Evolutionary conservation across 2,797 vertebrate species (phyloP).

Genomic region (Pantherophis vulpinus): DNA sequence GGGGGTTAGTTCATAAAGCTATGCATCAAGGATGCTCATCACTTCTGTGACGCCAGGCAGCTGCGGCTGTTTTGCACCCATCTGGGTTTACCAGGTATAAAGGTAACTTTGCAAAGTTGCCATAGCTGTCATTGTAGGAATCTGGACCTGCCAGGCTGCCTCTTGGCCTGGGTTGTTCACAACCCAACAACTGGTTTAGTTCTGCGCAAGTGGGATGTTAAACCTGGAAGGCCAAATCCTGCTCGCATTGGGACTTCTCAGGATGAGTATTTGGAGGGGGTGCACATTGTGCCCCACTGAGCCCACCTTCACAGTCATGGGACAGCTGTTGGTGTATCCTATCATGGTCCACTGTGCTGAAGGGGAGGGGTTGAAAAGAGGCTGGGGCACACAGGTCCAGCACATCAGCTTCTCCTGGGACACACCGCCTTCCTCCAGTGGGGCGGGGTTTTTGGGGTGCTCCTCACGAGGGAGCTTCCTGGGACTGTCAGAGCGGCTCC

Average conservation of each 20-base stretch:
- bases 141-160: not conserved
- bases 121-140: not conserved
- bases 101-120: not conserved
- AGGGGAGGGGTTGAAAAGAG: too few relatives aligned
- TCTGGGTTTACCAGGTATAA: not conserved
- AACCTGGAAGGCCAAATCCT: not conserved
- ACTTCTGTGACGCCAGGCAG: not conserved
- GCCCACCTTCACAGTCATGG: rapidly evolving
- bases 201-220: not conserved
- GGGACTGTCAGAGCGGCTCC: not conserved
- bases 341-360: not conserved
- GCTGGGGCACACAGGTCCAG: not conserved
- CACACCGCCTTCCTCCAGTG: too few relatives aligned
- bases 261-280: not conserved
- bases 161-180: not conserved
- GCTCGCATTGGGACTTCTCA: not conserved
- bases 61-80: not conserved
- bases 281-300: not conserved
- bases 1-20: not conserved
- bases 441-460: not conserved
- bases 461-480: not conserved
- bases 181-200: not conserved
- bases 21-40: not conserved
- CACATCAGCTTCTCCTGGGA: not conserved
- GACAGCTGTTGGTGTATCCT: not conserved